Percentiles rank a stretch among this genome's conserved stretches.
Conservation (phyloP, 2,797 vertebrate genomes). For the Hoplostethus atlanticus region DNA sequence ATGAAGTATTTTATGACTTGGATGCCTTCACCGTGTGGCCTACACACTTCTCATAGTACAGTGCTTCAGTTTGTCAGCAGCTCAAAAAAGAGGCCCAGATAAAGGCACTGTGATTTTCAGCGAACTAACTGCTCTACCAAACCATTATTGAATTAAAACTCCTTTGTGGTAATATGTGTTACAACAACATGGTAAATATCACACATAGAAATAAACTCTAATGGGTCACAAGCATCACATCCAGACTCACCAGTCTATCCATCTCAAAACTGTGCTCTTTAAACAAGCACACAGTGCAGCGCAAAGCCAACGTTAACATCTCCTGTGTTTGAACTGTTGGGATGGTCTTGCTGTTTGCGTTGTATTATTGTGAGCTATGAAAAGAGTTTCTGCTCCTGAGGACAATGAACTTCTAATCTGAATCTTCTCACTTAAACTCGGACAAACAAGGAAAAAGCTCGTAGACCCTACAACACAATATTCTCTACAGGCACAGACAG, state of each 20-base stretch:
- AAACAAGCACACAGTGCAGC: not conserved
- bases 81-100: not conserved
- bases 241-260: not conserved
- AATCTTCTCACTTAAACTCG: not conserved
- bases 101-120: not conserved
- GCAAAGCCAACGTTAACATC: not conserved
- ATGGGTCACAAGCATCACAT: not conserved
- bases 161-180: not conserved
- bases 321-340: not conserved
- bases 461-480: not conserved
- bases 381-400: not conserved
- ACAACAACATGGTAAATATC: too few relatives aligned
- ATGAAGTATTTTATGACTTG: slow-evolving; percentile 7
- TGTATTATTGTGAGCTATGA: not conserved
- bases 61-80: slow-evolving; percentile 31
- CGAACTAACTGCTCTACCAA: not conserved
- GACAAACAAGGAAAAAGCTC: not conserved
- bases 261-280: too few relatives aligned
- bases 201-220: not conserved
- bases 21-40: slow-evolving; percentile 17
- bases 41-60: slow-evolving; percentile 31
- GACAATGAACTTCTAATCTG: not conserved
- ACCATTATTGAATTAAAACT: slow-evolving; percentile 12
- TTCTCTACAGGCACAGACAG: not conserved
- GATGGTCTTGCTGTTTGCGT: not conserved